Percentiles rank a stretch among this genome's conserved stretches.
Evolutionary conservation across 2,797 vertebrate species (phyloP).

Genomic region (Smutsia temminckii): DNA sequence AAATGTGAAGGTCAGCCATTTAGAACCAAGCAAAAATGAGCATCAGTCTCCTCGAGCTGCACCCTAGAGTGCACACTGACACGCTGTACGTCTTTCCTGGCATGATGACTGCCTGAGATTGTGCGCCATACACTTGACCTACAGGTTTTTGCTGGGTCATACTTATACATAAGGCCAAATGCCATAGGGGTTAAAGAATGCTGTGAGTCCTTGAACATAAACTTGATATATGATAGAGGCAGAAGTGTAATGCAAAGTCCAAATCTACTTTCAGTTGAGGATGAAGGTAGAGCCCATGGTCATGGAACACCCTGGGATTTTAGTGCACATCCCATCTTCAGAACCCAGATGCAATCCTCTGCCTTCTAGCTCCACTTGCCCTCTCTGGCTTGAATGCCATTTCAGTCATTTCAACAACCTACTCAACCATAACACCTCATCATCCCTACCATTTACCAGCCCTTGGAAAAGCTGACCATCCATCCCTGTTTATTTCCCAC

Average conservation of each 20-base stretch:
- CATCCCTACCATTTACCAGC: not conserved
- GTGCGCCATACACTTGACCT: not conserved
- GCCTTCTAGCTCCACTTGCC: not conserved
- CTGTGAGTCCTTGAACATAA: not conserved
- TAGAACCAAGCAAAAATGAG: not conserved
- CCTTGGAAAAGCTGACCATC: not conserved
- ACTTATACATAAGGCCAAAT: not conserved
- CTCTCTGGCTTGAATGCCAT: not conserved
- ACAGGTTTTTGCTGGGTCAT: not conserved
- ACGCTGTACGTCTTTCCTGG: not conserved
- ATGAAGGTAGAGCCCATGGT: not conserved
- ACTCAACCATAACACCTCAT: not conserved
- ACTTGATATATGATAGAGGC: not conserved
- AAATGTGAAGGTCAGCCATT: not conserved
- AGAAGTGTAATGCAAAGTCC: not conserved
- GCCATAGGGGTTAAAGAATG: not conserved
- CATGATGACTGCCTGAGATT: not conserved
- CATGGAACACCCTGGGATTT: not conserved
- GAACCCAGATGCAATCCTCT: not conserved
- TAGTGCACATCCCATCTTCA: not conserved
- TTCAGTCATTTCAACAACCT: not conserved
- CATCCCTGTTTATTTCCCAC: not conserved
- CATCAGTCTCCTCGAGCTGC: not conserved
- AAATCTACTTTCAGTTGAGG: not conserved
- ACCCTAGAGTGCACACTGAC: not conserved